A percentile compares a stretch with the other conserved stretches of the same genome.
These are phyloP conservation scores for Leucosticte australis DNA, from an alignment of 2,113 vertebrate genomes.

Conservation along the genomic window DNA sequence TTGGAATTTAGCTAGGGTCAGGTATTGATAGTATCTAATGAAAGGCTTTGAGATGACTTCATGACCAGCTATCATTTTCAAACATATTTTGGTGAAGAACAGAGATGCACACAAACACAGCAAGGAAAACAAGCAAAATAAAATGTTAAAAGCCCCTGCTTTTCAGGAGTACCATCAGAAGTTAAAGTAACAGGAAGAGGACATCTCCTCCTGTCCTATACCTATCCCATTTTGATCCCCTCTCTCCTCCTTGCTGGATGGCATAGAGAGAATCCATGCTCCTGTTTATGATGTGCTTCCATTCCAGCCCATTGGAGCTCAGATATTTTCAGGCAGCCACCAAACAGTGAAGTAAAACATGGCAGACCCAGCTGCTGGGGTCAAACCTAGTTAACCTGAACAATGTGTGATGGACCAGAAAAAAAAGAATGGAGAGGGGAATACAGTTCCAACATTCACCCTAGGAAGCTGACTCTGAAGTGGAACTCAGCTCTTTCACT, in stretches of 20 bases:
- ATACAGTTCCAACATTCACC: neutral
- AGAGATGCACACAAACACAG: neutral
- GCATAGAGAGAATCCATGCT: neutral
- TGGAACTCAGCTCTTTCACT: neutral
- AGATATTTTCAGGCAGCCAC: neutral
- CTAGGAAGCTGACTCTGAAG: neutral
- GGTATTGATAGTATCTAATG: neutral
- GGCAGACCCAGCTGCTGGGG: neutral
- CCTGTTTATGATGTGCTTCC: neutral
- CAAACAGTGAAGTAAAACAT: fast-evolving
- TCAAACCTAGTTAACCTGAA: neutral
- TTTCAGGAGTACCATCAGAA: neutral
- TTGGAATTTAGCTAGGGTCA: neutral
- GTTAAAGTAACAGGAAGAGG: neutral
- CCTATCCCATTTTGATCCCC: neutral
- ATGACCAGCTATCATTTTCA: neutral
- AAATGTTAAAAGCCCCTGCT: neutral
- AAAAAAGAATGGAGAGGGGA: neutral
- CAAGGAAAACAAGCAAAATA: neutral
- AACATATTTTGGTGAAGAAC: neutral
- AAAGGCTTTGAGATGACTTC: neutral
- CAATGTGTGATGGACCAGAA: neutral
- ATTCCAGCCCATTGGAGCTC: neutral
- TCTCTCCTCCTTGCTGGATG: neutral
- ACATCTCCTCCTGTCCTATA: fast-evolving